phyloP scores from a whole-genome alignment of 2,888 invertebrate genomes.

The Cataglyphis altisquamis region DNA sequence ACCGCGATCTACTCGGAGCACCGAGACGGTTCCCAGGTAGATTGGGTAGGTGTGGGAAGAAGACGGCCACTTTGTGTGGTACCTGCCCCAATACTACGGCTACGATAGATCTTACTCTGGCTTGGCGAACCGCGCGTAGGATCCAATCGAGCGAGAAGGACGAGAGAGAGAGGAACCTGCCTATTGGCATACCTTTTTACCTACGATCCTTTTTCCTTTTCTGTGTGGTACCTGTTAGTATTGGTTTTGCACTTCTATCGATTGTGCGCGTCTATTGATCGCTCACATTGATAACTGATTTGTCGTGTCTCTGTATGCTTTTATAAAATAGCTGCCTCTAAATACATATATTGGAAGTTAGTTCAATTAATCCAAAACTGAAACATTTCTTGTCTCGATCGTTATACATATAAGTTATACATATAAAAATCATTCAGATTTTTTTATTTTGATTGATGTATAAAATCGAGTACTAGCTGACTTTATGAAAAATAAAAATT shows the following conservation, averaged over 20 bases:
- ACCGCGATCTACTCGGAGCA: constrained; percentile 45
- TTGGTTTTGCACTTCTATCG: constrained; percentile 40
- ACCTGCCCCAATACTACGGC: constrained; percentile 61
- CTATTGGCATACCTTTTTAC: constrained; percentile 59
- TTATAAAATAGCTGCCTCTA: background rate
- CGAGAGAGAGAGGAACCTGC: constrained; percentile 33
- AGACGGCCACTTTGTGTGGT: constrained; percentile 76
- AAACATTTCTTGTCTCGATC: background rate
- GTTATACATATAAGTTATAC: no score
- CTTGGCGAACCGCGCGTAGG: constrained; percentile 37
- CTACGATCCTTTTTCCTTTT: constrained; percentile 24
- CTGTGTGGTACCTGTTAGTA: constrained; percentile 70
- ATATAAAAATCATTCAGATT: background rate
- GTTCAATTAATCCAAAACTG: background rate
- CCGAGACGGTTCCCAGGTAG: constrained; percentile 65
- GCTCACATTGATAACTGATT: constrained; percentile 30
- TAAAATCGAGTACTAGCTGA: background rate
- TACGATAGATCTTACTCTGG: background rate
- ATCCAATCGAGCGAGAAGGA: constrained; percentile 48
- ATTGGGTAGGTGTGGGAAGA: constrained; percentile 76
- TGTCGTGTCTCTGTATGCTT: background rate
- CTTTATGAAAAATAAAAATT: background rate
- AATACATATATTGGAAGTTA: background rate
- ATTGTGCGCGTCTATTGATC: background rate
- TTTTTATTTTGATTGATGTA: background rate